A percentile compares a stretch with the other conserved stretches of the same genome.
These are phyloP conservation scores for Grus americana DNA, from an alignment of 2,113 vertebrate species.

Conservation along the genomic window DNA sequence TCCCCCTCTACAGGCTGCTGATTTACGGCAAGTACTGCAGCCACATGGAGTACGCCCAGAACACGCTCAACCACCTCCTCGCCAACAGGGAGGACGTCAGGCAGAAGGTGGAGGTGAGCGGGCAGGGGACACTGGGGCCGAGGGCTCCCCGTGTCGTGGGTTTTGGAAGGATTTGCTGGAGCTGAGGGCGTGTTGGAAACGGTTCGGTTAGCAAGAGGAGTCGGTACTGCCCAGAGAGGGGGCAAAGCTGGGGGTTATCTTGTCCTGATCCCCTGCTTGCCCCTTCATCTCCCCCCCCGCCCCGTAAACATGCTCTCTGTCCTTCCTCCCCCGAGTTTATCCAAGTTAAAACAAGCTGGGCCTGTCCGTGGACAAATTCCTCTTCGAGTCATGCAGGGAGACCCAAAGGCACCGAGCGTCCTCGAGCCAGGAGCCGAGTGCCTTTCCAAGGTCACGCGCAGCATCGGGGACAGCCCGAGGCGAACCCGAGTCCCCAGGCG, in stretches of 20 bases:
- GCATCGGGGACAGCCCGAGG: neutral
- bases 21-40: slow-evolving; percentile 98
- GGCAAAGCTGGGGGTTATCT: neutral
- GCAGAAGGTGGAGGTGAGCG: slow-evolving; percentile 91
- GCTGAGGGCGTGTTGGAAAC: neutral
- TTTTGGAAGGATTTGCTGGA: neutral
- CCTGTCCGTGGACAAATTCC: neutral
- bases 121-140: fast-evolving
- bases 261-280: neutral
- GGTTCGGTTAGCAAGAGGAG: neutral
- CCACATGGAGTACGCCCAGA: slow-evolving; percentile 94
- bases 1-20: slow-evolving; percentile 81
- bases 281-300: neutral
- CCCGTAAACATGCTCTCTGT: fast-evolving
- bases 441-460: neutral
- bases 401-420: neutral
- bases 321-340: neutral
- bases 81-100: slow-evolving; percentile 88
- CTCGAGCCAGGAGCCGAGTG: neutral
- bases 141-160: fast-evolving
- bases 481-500: neutral
- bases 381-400: neutral
- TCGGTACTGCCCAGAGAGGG: neutral
- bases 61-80: slow-evolving; percentile 90
- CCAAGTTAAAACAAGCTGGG: neutral